Conservation (phyloP, 2,113 vertebrate genomes). For the Prunella fulvescens region DNA sequence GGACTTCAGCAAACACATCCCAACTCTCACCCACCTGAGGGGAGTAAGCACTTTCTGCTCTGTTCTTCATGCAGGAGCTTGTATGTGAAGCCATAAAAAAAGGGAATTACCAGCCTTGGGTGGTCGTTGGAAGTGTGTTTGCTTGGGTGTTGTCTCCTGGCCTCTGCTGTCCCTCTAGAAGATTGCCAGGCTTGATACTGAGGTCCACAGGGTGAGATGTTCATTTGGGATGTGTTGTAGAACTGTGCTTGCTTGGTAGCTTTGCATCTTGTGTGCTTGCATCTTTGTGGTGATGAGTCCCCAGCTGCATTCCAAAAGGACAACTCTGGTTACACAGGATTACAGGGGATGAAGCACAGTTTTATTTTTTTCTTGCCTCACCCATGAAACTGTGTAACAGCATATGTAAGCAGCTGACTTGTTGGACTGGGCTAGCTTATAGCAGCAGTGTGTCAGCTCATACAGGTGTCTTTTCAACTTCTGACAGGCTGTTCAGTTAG, state of each 20-base stretch:
- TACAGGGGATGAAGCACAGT: background rate
- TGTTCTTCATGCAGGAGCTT: background rate
- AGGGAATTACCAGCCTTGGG: background rate
- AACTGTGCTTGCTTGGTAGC: background rate
- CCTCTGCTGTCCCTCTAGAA: background rate
- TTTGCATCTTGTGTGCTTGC: background rate
- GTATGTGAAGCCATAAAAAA: background rate
- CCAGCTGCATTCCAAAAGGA: background rate
- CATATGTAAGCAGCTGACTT: background rate
- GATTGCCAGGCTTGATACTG: background rate
- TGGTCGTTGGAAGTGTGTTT: background rate
- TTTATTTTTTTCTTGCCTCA: background rate
- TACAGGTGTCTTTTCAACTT: background rate
- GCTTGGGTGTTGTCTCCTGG: background rate
- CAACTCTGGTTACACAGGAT: fast-evolving
- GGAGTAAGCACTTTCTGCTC: background rate
- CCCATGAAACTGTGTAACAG: fast-evolving
- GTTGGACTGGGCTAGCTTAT: background rate
- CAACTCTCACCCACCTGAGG: background rate
- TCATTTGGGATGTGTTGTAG: background rate
- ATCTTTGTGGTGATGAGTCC: background rate
- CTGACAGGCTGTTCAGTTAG: background rate
- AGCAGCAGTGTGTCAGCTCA: fast-evolving
- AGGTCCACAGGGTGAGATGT: background rate
- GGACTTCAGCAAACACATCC: background rate